Evolutionary conservation across 2,797 vertebrate species (phyloP).

Genomic region (Staurois parvus): DNA sequence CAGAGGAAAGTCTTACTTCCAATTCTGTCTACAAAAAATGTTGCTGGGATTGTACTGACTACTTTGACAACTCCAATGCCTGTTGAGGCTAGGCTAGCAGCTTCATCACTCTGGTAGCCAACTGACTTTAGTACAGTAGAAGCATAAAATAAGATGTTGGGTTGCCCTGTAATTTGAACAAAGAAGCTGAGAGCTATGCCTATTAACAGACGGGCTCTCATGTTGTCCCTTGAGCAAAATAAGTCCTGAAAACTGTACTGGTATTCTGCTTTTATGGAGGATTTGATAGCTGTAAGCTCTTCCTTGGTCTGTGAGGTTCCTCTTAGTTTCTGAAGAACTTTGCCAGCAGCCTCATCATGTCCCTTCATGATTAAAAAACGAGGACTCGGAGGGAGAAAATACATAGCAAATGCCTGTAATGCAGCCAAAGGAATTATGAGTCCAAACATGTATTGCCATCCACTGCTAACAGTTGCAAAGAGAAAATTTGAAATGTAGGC

Average conservation of each 20-base stretch:
- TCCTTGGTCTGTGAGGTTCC: constrained; percentile 73
- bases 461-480: constrained; percentile 80
- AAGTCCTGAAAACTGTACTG: constrained; percentile 87
- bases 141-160: constrained; percentile 93
- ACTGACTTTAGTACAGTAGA: constrained; percentile 91
- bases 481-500: constrained; percentile 91
- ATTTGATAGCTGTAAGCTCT: constrained; percentile 87
- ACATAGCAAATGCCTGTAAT: constrained; percentile 84
- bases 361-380: constrained; percentile 89
- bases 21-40: constrained; percentile 87
- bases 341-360: constrained; percentile 80
- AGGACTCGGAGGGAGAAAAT: constrained; percentile 90
- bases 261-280: constrained; percentile 87
- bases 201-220: constrained; percentile 87
- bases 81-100: constrained; percentile 91
- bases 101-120: constrained; percentile 90
- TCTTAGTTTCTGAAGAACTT: constrained; percentile 83
- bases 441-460: constrained; percentile 92
- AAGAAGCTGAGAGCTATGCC: constrained; percentile 89
- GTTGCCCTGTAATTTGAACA: constrained; percentile 92
- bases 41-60: constrained; percentile 87
- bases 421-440: constrained; percentile 86
- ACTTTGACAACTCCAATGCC: constrained; percentile 94
- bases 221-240: constrained; percentile 88
- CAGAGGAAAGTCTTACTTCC: constrained; percentile 92